phyloP scores from a whole-genome alignment of 2,797 vertebrate species.

The Dallia pectoralis region DNA sequence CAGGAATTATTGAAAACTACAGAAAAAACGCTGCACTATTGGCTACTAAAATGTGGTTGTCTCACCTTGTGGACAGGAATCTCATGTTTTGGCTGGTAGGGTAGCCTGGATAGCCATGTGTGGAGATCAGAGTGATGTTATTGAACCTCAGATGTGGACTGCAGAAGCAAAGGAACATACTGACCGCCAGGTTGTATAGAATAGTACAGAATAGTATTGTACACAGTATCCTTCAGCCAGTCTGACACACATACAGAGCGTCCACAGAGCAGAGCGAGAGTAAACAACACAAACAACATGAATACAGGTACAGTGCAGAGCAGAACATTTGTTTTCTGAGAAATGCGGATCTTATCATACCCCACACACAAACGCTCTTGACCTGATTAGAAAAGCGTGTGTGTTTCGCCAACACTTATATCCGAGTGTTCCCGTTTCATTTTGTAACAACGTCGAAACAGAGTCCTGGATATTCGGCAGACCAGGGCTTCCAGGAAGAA shows the following conservation, averaged over 20 bases:
- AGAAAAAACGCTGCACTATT: too few species aligned
- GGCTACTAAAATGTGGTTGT: neutral
- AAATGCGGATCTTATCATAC: slow-evolving; percentile 2
- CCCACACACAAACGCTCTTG: neutral
- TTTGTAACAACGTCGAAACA: neutral
- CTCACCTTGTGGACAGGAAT: slow-evolving; percentile 89
- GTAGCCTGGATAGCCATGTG: slow-evolving; percentile 79
- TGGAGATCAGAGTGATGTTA: slow-evolving; percentile 88
- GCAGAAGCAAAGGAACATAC: slow-evolving; percentile 39
- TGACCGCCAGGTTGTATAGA: neutral
- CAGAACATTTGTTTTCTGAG: neutral
- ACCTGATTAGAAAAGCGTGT: neutral
- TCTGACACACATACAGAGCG: neutral
- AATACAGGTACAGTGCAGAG: neutral
- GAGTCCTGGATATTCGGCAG: neutral
- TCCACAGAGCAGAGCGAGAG: neutral
- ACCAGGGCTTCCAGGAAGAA: slow-evolving; percentile 6
- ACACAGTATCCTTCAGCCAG: neutral
- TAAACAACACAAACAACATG: neutral
- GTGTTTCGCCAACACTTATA: slow-evolving; percentile 2
- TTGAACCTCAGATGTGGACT: slow-evolving; percentile 91
- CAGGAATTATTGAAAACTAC: neutral
- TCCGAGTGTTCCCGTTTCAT: slow-evolving; percentile 7
- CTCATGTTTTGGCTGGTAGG: slow-evolving; percentile 50
- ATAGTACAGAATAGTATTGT: too few species aligned